Conservation (phyloP, 2,797 vertebrate species). For the Diglossa cyanea region DNA sequence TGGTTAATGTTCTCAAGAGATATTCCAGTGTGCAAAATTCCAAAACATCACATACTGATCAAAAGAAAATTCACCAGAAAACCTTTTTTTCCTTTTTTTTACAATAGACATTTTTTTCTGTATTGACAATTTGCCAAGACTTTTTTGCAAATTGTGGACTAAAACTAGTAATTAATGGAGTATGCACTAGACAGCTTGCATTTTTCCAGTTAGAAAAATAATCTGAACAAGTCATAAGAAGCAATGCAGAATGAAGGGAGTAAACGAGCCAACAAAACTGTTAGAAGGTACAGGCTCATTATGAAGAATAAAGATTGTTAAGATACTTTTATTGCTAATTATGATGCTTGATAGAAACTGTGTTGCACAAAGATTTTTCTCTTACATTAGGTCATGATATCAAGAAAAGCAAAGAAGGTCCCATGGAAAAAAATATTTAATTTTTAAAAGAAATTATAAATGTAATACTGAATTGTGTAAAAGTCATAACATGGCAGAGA, state of each 20-base stretch:
- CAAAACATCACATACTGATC: background rate
- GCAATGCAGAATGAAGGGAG: background rate
- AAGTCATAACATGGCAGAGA: background rate
- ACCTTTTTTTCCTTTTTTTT: background rate
- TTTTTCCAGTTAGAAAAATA: slow-evolving; percentile 11
- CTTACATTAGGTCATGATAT: background rate
- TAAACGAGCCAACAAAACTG: background rate
- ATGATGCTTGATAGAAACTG: background rate
- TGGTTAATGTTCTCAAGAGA: background rate
- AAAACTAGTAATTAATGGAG: background rate
- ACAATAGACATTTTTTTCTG: background rate
- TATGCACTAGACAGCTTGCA: background rate
- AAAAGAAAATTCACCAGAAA: background rate
- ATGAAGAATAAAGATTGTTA: background rate
- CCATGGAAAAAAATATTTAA: background rate
- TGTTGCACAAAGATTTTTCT: background rate
- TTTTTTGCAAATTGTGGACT: background rate
- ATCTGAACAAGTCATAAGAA: background rate
- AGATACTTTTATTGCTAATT: background rate
- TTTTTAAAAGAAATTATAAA: background rate
- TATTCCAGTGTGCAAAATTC: background rate
- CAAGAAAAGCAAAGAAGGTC: background rate
- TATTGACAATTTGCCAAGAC: background rate
- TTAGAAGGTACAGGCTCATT: background rate
- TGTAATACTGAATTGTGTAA: background rate